Evolutionary conservation across 1,140 invertebrate genomes (phyloP).

Genomic region (Zeugodacus cucurbitae): DNA sequence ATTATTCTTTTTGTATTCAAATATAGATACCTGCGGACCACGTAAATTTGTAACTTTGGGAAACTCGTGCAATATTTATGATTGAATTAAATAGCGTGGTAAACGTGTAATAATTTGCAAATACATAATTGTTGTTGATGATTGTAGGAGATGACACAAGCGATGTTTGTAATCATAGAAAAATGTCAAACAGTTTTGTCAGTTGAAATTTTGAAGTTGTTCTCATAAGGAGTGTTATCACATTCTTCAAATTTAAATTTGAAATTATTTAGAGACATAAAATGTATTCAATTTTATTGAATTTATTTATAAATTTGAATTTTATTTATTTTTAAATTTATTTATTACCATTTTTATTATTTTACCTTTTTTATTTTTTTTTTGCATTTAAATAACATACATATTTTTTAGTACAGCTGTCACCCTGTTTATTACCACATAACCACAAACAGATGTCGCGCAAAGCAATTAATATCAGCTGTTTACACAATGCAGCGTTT

Average conservation of each 20-base stretch:
- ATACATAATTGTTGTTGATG: not conserved
- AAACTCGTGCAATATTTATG: not conserved
- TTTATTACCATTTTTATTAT: not conserved
- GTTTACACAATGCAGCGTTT: not conserved
- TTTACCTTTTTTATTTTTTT: not conserved
- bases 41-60: not conserved
- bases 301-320: too few species aligned
- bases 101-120: not conserved
- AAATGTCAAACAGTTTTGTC: not conserved
- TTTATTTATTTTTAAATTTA: not conserved
- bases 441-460: not conserved
- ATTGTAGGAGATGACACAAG: not conserved
- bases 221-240: too few species aligned
- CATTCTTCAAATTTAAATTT: too few species aligned
- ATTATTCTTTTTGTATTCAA: not conserved
- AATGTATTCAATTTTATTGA: too few species aligned
- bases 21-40: not conserved
- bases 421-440: too few species aligned
- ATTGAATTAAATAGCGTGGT: not conserved
- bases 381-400: not conserved
- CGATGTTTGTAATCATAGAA: not conserved
- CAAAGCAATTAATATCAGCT: not conserved
- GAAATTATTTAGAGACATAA: too few species aligned
- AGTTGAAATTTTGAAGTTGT: not conserved
- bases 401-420: not conserved